Evolutionary conservation across 2,113 vertebrate genomes (phyloP), one percentile per base, ranked within the genome.

Genomic region (Seriola rivoliana): DNA sequence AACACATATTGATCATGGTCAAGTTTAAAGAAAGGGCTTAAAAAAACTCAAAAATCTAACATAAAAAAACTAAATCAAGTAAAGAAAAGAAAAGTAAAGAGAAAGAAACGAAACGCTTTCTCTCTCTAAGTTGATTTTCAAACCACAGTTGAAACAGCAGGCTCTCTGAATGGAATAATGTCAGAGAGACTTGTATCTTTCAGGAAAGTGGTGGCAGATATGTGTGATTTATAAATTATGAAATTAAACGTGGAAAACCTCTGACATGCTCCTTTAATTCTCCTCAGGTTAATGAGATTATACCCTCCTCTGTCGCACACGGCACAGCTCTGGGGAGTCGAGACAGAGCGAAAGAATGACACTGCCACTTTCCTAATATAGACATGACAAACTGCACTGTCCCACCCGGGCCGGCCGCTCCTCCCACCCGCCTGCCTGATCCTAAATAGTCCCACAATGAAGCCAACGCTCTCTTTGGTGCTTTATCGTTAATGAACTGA

Each of bases 331-430:
- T 64, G 75, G 69, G 68, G 84, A 69, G 65, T 62, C 63, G 71
- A 78, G 67, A 81, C 78, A 85, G 81, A 80, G 86, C 70, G 58
- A 82, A 87, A 90, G 91, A 93, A 92, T 92, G 93, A 92, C 92
- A 93, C 91, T 93, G 94, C 92, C 95, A 96, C 95, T 95, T 94
- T 95, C 96, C 96, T 95, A 96, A 97, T 97, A 97, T 97, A 96
- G 96, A 93, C 94, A 95, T 93, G 89, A 89, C 93, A 93, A 87
- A 94, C 91, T 92, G 91, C 89, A 34, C 83, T 81, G 89, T 89
- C 85, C 86, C 85, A 75, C 80, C 84, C 86, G 58, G 82, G 36
- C 58, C 81, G 9, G 79, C 57, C 42, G 69, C 80, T 62, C 74
- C 57, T 78, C 80, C 57, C 75, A 74, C 71, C 82, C 25, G 12